A percentile compares a stretch with the other conserved stretches of the same genome.
Evolutionary conservation across 2,797 vertebrate genomes (phyloP).

Genomic region (Leptatherina wallacei): DNA sequence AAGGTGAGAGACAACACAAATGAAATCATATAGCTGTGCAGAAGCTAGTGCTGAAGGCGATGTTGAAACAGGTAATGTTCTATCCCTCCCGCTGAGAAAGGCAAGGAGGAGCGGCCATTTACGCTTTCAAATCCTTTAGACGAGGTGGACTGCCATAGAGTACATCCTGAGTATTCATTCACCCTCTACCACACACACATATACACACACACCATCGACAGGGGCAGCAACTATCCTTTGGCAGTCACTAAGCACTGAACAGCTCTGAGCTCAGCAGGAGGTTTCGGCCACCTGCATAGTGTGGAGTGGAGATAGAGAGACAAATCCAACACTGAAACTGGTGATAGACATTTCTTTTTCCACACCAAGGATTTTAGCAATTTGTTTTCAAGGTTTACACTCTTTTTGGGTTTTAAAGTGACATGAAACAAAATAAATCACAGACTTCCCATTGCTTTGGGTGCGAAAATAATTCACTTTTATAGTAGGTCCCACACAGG

Average conservation of each 20-base stretch:
- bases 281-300: slow-evolving; percentile 71
- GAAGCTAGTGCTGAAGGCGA: slow-evolving; percentile 21
- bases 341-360: slow-evolving; percentile 57
- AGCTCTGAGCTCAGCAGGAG: slow-evolving; percentile 71
- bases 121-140: slow-evolving; percentile 57
- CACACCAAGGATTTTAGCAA: slow-evolving; percentile 54
- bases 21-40: slow-evolving; percentile 37
- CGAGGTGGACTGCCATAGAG: slow-evolving; percentile 47
- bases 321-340: slow-evolving; percentile 61
- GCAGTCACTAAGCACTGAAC: slow-evolving; percentile 71
- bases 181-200: slow-evolving; percentile 18
- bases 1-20: slow-evolving; percentile 38
- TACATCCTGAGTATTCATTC: slow-evolving; percentile 51
- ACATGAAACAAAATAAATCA: slow-evolving; percentile 57
- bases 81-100: slow-evolving; percentile 49
- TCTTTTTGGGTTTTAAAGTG: slow-evolving; percentile 33
- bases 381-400: slow-evolving; percentile 60
- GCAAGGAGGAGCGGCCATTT: slow-evolving; percentile 38
- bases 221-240: slow-evolving; percentile 65
- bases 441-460: slow-evolving; percentile 46
- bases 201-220: slow-evolving; percentile 29
- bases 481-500: slow-evolving; percentile 32
- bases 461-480: slow-evolving; percentile 44
- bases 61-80: slow-evolving; percentile 48
- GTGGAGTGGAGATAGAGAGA: slow-evolving; percentile 62